A percentile compares a stretch with the other conserved stretches of the same genome.
Conservation (phyloP, 2,113 vertebrate genomes). For the Vidua chalybeata region DNA sequence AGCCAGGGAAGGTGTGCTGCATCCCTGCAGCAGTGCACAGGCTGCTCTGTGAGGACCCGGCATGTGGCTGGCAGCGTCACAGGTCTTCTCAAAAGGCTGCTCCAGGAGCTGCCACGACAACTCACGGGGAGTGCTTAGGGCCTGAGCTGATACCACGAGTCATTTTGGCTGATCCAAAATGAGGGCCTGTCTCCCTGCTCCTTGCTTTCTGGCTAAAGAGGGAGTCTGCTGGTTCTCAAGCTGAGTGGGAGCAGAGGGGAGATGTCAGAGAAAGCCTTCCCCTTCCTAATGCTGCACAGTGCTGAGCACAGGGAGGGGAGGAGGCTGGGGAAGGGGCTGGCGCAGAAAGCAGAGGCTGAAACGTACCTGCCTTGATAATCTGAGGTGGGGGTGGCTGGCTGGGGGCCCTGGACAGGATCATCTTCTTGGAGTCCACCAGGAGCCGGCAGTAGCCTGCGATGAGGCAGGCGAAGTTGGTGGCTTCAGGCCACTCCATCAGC, state of each 20-base stretch:
- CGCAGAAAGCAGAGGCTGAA: constrained; percentile 70
- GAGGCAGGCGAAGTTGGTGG: constrained; percentile 94
- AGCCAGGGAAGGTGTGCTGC: not conserved
- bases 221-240: not conserved
- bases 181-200: not conserved
- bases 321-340: not conserved
- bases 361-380: constrained; percentile 98
- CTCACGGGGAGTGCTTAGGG: not conserved
- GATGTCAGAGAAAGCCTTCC: not conserved
- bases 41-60: not conserved
- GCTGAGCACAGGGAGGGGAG: not conserved
- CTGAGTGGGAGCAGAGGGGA: not conserved
- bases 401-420: constrained; percentile 86
- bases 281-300: not conserved
- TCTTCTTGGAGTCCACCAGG: constrained; percentile 94
- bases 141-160: not conserved
- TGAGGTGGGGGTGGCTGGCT: constrained; percentile 81
- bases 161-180: not conserved
- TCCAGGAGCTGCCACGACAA: not conserved
- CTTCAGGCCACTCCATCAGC: constrained; percentile 98
- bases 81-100: not conserved
- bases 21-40: not conserved
- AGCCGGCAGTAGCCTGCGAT: constrained; percentile 98
- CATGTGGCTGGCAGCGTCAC: not conserved
- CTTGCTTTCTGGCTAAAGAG: not conserved